Conservation (phyloP, 2,888 invertebrate species). For the Adineta ricciae region DNA sequence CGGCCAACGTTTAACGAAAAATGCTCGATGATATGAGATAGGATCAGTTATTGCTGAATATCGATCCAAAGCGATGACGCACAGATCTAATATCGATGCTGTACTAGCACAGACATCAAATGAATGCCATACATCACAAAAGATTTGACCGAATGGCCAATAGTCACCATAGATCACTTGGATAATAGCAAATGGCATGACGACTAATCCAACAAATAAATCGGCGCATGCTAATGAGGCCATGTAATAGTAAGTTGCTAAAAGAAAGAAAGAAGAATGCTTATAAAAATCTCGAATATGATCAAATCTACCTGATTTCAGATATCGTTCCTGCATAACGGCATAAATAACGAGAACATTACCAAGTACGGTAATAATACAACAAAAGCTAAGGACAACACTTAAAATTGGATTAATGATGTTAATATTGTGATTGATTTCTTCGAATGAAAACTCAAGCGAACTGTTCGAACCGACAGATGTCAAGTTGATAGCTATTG, state of each 20-base stretch:
- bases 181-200: slow-evolving; percentile 29
- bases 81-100: slow-evolving; percentile 88
- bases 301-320: slow-evolving; percentile 20
- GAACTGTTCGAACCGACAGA: background rate
- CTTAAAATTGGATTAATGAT: background rate
- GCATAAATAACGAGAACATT: slow-evolving; percentile 10
- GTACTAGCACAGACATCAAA: slow-evolving; percentile 92
- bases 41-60: slow-evolving; percentile 95
- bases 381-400: background rate
- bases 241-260: slow-evolving; percentile 30
- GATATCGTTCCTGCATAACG: slow-evolving; percentile 6
- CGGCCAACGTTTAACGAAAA: slow-evolving; percentile 55
- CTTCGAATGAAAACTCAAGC: background rate
- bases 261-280: background rate
- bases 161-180: slow-evolving; percentile 25
- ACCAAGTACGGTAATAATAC: slow-evolving; percentile 14
- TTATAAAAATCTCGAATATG: background rate
- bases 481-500: background rate
- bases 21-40: slow-evolving; percentile 78
- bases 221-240: slow-evolving; percentile 31
- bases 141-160: slow-evolving; percentile 30
- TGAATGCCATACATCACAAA: slow-evolving; percentile 92
- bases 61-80: slow-evolving; percentile 86
- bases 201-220: slow-evolving; percentile 29
- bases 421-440: background rate